These are phyloP conservation scores for Hoplodrina ambigua DNA, from an alignment of 2,888 invertebrate species.

Conservation along the genomic window DNA sequence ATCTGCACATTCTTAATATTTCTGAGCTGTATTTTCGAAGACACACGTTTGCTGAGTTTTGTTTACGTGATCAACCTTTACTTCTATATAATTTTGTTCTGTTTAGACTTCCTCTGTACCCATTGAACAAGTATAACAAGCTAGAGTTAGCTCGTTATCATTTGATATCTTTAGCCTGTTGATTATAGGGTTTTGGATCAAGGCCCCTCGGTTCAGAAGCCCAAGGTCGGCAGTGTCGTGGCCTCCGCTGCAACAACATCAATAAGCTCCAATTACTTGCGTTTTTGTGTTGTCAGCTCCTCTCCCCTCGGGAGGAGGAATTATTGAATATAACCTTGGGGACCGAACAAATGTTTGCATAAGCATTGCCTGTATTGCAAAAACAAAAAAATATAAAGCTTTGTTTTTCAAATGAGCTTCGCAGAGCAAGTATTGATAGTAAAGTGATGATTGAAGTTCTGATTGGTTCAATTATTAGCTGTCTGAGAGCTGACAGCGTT, in stretches of 20 bases:
- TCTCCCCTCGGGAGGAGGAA: not conserved
- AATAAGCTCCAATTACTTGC: slow-evolving; percentile 43
- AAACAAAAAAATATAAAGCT: not conserved
- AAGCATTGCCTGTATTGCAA: not conserved
- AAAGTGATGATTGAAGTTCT: not conserved
- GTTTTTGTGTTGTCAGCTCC: slow-evolving; percentile 40
- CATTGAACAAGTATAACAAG: slow-evolving; percentile 2
- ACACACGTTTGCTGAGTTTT: not conserved
- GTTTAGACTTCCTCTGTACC: not conserved
- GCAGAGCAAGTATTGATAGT: not conserved
- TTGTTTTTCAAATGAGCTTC: not conserved
- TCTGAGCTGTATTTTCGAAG: not conserved
- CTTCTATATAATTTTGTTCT: not conserved
- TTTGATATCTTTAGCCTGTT: slow-evolving; percentile 25
- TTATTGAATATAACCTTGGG: slow-evolving; percentile 6
- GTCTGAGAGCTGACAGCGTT: not conserved
- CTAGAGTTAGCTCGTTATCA: slow-evolving; percentile 18
- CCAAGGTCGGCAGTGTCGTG: slow-evolving; percentile 35
- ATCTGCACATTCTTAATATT: not conserved
- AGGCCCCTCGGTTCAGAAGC: slow-evolving; percentile 9
- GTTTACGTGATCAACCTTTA: not conserved
- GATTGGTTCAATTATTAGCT: slow-evolving; percentile 1
- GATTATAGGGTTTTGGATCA: slow-evolving; percentile 26
- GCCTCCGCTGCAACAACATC: slow-evolving; percentile 45
- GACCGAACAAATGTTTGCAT: not conserved